These are phyloP conservation scores for Ranitomeya variabilis DNA, from an alignment of 2,113 vertebrate genomes.

Conservation along the genomic window DNA sequence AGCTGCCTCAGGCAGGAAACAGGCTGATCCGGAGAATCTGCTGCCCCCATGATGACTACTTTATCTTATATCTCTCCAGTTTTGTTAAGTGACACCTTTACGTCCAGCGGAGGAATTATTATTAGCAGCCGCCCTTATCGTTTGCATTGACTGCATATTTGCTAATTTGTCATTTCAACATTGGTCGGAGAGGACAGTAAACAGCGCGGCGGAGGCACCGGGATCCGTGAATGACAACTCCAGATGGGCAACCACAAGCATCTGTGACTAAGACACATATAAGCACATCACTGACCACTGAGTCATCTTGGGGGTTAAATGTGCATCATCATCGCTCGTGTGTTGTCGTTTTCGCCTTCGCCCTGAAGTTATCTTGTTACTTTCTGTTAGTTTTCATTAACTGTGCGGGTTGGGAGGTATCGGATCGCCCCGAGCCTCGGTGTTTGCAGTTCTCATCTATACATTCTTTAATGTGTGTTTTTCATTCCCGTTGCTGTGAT, in stretches of 20 bases:
- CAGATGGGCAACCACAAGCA: slow-evolving; percentile 31
- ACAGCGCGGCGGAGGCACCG: neutral
- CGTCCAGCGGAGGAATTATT: neutral
- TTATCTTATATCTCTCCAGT: neutral
- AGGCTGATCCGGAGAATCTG: neutral
- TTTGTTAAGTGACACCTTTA: neutral
- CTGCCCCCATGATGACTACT: neutral
- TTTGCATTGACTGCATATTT: neutral
- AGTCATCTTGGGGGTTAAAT: slow-evolving; percentile 27
- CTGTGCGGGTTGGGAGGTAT: neutral
- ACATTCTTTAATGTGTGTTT: neutral
- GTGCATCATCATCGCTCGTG: neutral
- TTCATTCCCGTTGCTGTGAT: neutral
- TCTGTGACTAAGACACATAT: slow-evolving; percentile 27
- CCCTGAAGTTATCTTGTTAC: neutral
- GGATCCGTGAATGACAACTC: slow-evolving; percentile 28
- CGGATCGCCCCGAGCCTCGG: neutral
- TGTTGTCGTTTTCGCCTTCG: neutral
- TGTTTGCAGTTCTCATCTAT: slow-evolving; percentile 25
- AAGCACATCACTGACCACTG: slow-evolving; percentile 45
- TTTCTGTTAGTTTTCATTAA: neutral
- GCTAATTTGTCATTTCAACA: neutral
- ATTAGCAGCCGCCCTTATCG: neutral
- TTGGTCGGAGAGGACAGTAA: neutral
- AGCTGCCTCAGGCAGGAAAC: neutral